These are phyloP conservation scores for Aphis craccivora DNA, from an alignment of 1,140 invertebrate species.

Conservation along the genomic window DNA sequence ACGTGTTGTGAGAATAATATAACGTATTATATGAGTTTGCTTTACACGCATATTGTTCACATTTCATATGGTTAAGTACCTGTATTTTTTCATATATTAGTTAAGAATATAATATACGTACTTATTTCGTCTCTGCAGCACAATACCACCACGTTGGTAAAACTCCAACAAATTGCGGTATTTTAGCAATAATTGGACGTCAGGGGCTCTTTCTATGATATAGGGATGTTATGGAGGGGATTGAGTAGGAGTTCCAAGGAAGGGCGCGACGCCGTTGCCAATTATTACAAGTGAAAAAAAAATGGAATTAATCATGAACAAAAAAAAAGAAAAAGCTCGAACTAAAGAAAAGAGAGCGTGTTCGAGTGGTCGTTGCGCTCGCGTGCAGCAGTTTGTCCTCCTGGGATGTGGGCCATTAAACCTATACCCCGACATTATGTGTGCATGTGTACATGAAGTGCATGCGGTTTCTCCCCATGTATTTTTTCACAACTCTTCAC, in stretches of 20 bases:
- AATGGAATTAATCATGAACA: neutral
- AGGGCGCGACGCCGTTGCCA: neutral
- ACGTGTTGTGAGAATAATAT: neutral
- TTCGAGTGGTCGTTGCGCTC: constrained; percentile 47
- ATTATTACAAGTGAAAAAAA: constrained; percentile 50
- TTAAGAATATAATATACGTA: neutral
- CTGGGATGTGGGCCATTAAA: constrained; percentile 57
- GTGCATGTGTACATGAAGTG: neutral
- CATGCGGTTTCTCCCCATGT: constrained; percentile 10
- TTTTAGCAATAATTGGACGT: constrained; percentile 49
- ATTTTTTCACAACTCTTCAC: neutral
- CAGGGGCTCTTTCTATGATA: neutral
- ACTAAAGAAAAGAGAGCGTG: constrained; percentile 19
- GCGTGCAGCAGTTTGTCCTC: constrained; percentile 14
- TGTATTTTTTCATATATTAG: neutral
- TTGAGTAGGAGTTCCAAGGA: too few species aligned
- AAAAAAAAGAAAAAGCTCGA: neutral
- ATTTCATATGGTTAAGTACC: neutral
- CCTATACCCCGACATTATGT: neutral
- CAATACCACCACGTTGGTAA: neutral
- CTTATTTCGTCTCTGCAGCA: neutral
- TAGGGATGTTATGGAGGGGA: neutral
- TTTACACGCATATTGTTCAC: neutral
- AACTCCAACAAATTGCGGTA: constrained; percentile 17
- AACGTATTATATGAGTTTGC: neutral